Percentiles rank a stretch among this genome's conserved stretches.
Evolutionary conservation across 1,140 invertebrate genomes (phyloP).

Genomic region (Drosophila lini): DNA sequence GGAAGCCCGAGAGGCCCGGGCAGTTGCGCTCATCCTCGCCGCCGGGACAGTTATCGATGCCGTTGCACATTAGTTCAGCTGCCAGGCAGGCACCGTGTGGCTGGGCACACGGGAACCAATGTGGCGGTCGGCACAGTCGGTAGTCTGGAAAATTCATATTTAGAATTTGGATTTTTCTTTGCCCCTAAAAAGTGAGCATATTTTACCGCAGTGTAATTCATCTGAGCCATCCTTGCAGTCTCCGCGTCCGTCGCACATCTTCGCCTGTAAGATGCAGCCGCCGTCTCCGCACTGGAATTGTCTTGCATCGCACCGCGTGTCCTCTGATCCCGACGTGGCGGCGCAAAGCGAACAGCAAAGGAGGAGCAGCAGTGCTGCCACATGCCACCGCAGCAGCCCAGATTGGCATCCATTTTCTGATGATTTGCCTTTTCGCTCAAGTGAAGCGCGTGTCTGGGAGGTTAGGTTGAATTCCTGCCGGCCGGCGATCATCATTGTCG

Average conservation of each 20-base stretch:
- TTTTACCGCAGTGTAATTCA: conserved; percentile 87
- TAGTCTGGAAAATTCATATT: conserved; percentile 37
- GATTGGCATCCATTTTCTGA: conserved; percentile 17
- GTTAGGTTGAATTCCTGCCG: conserved; percentile 32
- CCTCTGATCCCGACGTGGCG: conserved; percentile 67
- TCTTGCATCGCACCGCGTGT: conserved; percentile 68
- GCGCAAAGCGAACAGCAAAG: conserved; percentile 64
- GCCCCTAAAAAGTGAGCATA: background rate
- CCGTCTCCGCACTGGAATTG: conserved; percentile 86
- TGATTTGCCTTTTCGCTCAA: background rate
- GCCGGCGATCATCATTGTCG: background rate
- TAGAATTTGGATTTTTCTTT: background rate
- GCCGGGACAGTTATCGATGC: conserved; percentile 85
- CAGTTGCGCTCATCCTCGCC: conserved; percentile 85
- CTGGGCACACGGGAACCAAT: conserved; percentile 79
- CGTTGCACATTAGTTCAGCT: conserved; percentile 84
- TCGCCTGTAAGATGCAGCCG: conserved; percentile 87
- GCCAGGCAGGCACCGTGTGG: conserved; percentile 84
- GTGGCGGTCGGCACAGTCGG: conserved; percentile 73
- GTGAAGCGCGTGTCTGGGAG: conserved; percentile 29
- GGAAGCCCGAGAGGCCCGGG: conserved; percentile 10
- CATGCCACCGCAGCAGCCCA: conserved; percentile 31
- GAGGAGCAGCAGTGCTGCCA: conserved; percentile 32
- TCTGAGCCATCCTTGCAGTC: conserved; percentile 89
- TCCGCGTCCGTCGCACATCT: conserved; percentile 87